Evolutionary conservation across 2,888 invertebrate species (phyloP), one percentile per base, ranked within the genome.

Genomic region (Pseudoips prasinana): DNA sequence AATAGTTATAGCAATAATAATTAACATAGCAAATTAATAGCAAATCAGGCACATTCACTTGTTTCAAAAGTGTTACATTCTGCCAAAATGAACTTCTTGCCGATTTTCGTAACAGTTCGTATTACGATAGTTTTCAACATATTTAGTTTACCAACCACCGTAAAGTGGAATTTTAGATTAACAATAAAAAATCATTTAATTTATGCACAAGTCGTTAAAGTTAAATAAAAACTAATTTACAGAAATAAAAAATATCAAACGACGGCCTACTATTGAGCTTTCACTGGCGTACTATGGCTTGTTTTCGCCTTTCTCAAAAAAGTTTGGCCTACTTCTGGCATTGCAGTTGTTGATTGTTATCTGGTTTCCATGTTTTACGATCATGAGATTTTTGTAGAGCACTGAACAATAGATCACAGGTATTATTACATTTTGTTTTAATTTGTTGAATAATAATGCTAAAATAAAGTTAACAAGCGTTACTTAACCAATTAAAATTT

Each of bases 221-320:
- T 18, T 3, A 26, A 43, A 53, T 53, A 39, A 44, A 49, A 46
- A 54, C 49, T 42, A 53, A 48, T 46, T 44, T 38, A 31, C 26
- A 9, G 41, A 48, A 44, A 49, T 24, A 3, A 22, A 45, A 48
- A 39, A 41, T 35, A 33, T 38, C 37, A 29, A 36, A 41, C 4
- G 23, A 9, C 34, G 38, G 29, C 39, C 43, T 33, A 23, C 26
- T 37, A 35, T 6, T 7, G 20, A 23, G 18, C 43, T 57, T 57
- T 54, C 57, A 29, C 52, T 44, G 22, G 10, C 11, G 10, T 9
- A 22, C 10, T 22, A 29, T 10, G 25, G 4, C 27, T 34, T 7
- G 8, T 25, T 45, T 29, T 42, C 33, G 22, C 22, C 33, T 41
- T 39, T 55, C 33, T 33, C 30, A 37, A 17, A 31, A 23, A 1